These are phyloP conservation scores for Dynastes maya DNA, from an alignment of 2,888 invertebrate species.

Conservation along the genomic window DNA sequence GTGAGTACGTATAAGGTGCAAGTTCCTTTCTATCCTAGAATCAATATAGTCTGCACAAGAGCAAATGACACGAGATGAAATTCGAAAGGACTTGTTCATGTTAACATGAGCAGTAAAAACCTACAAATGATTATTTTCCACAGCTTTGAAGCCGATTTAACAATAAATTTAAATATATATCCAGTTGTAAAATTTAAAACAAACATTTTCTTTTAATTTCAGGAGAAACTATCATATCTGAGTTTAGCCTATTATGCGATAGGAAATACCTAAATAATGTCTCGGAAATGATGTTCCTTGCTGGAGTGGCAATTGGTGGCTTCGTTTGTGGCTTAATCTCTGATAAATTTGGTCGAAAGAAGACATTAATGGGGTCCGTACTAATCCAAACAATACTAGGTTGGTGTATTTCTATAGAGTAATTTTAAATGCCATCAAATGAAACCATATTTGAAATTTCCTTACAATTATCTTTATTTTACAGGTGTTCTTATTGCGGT, in stretches of 20 bases:
- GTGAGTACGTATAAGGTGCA: too few relatives aligned
- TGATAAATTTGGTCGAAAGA: constrained; percentile 85
- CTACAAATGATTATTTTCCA: too few relatives aligned
- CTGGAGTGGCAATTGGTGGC: constrained; percentile 85
- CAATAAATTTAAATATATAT: background rate
- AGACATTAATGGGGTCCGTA: constrained; percentile 81
- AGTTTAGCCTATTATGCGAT: constrained; percentile 86
- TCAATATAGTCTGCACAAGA: too few relatives aligned
- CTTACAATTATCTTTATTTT: constrained; percentile 52
- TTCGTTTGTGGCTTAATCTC: constrained; percentile 86
- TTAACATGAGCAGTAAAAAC: too few relatives aligned
- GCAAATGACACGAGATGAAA: too few relatives aligned
- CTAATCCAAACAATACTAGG: constrained; percentile 80
- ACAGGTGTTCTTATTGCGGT: constrained; percentile 75
- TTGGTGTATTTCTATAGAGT: constrained; percentile 58
- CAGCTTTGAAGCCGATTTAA: background rate
- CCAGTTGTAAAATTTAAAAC: background rate
- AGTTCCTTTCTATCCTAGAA: too few relatives aligned
- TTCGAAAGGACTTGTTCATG: too few relatives aligned
- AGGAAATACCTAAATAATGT: constrained; percentile 79
- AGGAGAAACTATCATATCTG: constrained; percentile 82
- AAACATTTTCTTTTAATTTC: constrained; percentile 50
- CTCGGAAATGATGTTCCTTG: constrained; percentile 84
- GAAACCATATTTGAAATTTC: background rate
- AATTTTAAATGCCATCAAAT: background rate